Base-by-base conservation (phyloP, 2,113 vertebrate species). In the Seriola dumerili region DNA sequence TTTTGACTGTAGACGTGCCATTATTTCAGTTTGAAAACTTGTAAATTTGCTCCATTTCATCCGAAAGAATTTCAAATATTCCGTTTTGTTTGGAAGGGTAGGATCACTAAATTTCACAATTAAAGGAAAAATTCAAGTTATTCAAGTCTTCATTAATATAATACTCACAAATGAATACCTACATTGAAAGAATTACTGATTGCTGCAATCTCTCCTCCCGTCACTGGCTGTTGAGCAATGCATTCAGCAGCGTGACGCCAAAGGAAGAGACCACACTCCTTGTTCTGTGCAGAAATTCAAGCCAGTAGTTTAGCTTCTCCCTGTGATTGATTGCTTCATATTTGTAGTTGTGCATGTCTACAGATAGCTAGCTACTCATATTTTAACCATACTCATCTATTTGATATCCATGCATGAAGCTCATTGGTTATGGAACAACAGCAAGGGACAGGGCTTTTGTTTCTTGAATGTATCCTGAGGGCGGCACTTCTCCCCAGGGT, bases 381-480 rank as follows among this genome's bases (percentile, higher is more conserved):
- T 42, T n/a, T 61, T 54, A 11, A 21, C 25, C 55, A 25, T 4
- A 32, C 23, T 52, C 23, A 42, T 80, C 29, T 11, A 32, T 73
- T 58, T 65, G 1, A 58, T 23, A 44, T 44, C 6, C 5, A 14
- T 54, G 21, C 11, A 66, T 11, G 21, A 58, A 48, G 10, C 42
- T 25, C 3, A 0, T 8, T 9, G 67, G 13, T 23, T 76, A 34
- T 50, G 16, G 5, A 36, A 73, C 10, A 11, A 17, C 40, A 66
- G 62, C 57, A 23, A 76, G 40, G 23, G 57, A 40, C 11, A n/a
- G 70, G 70, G 61, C 48, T 29, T 78, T 72, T 58, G n/a, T 77
- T 82, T 67, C 46, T 59, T 12, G 2, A 55, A 4, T 59, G 76
- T 55, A 32, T 81, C 57, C 62, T 54, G 72, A 79, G 46, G 75